Conservation (phyloP, 2,113 vertebrate species). For the Vidua chalybeata region DNA sequence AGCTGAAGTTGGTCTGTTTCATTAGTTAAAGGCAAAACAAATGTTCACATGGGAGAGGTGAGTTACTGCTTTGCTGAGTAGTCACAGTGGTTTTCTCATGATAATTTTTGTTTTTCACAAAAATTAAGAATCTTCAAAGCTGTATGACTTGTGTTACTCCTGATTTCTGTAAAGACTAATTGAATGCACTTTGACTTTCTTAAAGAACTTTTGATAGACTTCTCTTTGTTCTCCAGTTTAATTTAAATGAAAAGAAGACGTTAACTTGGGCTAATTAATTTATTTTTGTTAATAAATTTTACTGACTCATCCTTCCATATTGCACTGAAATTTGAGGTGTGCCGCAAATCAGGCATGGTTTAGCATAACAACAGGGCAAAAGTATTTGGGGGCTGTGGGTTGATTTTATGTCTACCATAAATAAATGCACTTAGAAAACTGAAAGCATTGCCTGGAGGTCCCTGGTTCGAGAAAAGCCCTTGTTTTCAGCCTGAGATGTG, state of each 20-base stretch:
- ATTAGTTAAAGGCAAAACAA: background rate
- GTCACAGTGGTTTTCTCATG: background rate
- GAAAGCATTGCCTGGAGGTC: background rate
- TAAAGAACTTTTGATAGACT: background rate
- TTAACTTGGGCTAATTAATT: constrained; percentile 8
- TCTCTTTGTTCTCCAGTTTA: background rate
- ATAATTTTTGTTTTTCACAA: background rate
- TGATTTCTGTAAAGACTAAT: background rate
- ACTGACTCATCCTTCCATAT: background rate
- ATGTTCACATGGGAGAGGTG: background rate
- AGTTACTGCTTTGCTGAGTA: background rate
- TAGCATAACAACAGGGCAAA: background rate
- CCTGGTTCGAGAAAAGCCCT: background rate
- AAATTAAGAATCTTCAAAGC: background rate
- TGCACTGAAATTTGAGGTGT: background rate
- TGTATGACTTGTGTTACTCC: background rate
- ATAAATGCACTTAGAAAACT: background rate
- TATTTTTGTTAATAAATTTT: background rate
- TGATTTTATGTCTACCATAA: background rate
- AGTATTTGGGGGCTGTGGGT: background rate
- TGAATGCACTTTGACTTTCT: background rate
- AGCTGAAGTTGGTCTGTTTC: background rate
- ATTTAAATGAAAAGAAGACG: background rate
- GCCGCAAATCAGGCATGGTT: background rate
- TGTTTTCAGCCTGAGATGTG: background rate